A percentile compares a stretch with the other conserved stretches of the same genome.
These are phyloP conservation scores for Neotoxoptera formosana DNA, from an alignment of 1,140 invertebrate species.

Conservation along the genomic window DNA sequence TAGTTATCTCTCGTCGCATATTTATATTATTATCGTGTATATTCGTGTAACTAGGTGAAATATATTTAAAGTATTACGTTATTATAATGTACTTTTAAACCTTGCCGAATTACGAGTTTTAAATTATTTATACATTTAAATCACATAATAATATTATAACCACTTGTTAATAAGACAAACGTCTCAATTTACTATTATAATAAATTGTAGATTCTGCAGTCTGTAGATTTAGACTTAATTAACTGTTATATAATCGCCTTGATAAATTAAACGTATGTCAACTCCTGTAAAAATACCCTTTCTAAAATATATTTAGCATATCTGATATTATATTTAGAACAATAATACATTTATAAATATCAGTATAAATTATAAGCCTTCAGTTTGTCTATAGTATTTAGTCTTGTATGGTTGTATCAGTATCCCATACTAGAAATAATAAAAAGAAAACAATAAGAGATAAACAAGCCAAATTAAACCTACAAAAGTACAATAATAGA, in stretches of 20 bases:
- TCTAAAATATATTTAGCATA: no score
- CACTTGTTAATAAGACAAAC: neutral
- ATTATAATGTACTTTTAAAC: neutral
- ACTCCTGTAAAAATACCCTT: no score
- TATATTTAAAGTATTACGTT: neutral
- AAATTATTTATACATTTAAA: neutral
- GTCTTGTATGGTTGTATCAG: no score
- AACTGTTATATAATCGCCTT: neutral
- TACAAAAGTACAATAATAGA: no score
- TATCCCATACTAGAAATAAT: no score
- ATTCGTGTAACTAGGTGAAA: neutral
- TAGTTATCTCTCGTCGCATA: neutral
- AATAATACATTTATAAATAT: neutral
- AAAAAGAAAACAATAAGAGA: no score
- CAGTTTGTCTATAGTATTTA: neutral
- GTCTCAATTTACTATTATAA: neutral
- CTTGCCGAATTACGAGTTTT: neutral
- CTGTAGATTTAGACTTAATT: neutral
- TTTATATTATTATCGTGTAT: neutral
- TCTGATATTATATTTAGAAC: neutral
- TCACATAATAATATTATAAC: neutral
- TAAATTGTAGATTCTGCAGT: neutral
- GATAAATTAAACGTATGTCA: rapidly evolving
- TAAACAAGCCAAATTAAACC: no score
- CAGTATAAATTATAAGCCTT: neutral